A percentile compares a stretch with the other conserved stretches of the same genome.
Conservation (phyloP, 2,113 vertebrate genomes). For the Ramphastos sulfuratus region DNA sequence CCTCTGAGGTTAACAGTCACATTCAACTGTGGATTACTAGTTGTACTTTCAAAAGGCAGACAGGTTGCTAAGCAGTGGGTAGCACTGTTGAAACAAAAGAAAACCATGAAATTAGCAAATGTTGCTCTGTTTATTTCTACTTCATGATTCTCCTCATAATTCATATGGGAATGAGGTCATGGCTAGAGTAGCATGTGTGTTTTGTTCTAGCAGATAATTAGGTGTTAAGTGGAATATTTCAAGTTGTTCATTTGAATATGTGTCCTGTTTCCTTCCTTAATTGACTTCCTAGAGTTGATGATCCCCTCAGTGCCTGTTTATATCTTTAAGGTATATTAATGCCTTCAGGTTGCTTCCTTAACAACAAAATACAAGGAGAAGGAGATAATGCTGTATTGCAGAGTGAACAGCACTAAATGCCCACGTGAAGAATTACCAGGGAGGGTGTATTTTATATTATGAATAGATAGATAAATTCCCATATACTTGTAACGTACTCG, state of each 20-base stretch:
- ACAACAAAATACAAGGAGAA: no score
- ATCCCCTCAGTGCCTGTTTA: no score
- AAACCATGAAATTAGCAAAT: not conserved
- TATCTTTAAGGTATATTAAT: no score
- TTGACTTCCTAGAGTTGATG: no score
- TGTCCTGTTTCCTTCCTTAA: no score
- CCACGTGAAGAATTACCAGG: no score
- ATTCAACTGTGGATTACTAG: not conserved
- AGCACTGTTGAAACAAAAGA: not conserved
- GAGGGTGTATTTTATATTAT: not conserved
- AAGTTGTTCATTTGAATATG: no score
- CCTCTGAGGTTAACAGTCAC: not conserved
- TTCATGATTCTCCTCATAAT: not conserved
- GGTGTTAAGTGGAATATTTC: not conserved
- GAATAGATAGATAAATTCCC: not conserved
- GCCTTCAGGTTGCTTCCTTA: no score
- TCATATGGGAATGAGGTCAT: not conserved
- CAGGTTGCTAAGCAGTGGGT: not conserved
- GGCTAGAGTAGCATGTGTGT: not conserved
- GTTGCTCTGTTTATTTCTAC: not conserved
- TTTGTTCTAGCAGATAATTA: not conserved
- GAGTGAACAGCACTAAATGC: no score
- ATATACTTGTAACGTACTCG: not conserved
- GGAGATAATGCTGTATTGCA: no score
- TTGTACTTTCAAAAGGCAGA: accelerated